These are phyloP conservation scores for Clivina fossor DNA, from an alignment of 2,888 invertebrate genomes.

Conservation along the genomic window DNA sequence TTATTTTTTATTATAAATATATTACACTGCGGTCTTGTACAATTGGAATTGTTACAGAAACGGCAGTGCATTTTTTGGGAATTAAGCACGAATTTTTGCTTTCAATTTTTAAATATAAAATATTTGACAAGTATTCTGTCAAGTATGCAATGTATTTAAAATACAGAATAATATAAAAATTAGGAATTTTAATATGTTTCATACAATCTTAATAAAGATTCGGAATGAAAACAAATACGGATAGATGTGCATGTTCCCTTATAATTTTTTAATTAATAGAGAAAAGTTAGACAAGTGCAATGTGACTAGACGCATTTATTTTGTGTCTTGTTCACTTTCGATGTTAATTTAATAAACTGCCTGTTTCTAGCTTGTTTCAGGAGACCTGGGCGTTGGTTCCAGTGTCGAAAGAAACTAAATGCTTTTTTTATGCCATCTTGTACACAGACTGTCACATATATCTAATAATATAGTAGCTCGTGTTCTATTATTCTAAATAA, in stretches of 20 bases:
- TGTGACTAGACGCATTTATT: too few relatives aligned
- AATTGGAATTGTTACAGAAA: slow-evolving; percentile 29
- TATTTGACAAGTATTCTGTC: too few relatives aligned
- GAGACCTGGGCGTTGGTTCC: slow-evolving; percentile 35
- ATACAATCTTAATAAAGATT: too few relatives aligned
- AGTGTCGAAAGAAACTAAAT: slow-evolving; percentile 33
- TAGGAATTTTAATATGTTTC: too few relatives aligned
- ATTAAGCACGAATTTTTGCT: too few relatives aligned
- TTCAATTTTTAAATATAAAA: too few relatives aligned
- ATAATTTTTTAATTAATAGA: too few relatives aligned
- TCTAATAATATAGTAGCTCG: slow-evolving; percentile 34
- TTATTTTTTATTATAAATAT: slow-evolving; percentile 13
- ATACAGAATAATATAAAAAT: too few relatives aligned
- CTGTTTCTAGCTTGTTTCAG: slow-evolving; percentile 35
- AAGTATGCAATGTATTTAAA: too few relatives aligned
- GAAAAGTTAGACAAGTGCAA: too few relatives aligned
- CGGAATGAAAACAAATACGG: too few relatives aligned
- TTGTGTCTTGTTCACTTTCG: slow-evolving; percentile 10
- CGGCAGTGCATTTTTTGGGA: slow-evolving; percentile 31
- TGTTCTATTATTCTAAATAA: slow-evolving; percentile 12
- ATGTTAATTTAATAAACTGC: slow-evolving; percentile 25
- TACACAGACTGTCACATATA: slow-evolving; percentile 32
- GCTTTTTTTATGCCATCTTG: slow-evolving; percentile 22
- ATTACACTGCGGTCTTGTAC: slow-evolving; percentile 34
- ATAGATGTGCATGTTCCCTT: too few relatives aligned